Conservation (phyloP, 2,797 vertebrate genomes). For the Galaxias olidus region DNA sequence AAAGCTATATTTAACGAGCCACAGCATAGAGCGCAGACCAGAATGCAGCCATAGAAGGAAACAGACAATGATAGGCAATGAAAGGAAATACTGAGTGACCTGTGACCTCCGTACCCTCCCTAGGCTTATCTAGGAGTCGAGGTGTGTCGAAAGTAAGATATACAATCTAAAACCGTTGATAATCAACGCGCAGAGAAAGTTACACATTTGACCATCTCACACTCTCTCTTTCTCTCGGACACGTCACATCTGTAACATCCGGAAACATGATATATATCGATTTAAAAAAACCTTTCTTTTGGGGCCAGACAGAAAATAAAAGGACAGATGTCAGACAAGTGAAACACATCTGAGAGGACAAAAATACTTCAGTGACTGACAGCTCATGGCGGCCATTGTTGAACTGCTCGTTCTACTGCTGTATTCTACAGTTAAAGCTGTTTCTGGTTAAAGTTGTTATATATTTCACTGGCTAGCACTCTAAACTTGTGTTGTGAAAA, state of each 20-base stretch:
- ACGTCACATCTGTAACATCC: slow-evolving; percentile 49
- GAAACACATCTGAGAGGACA: slow-evolving; percentile 29
- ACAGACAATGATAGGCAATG: slow-evolving; percentile 36
- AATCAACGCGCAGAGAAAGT: too few species aligned
- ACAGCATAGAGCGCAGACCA: slow-evolving; percentile 44
- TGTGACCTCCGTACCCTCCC: slow-evolving; percentile 41
- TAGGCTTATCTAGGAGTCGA: slow-evolving; percentile 31
- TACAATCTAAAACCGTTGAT: slow-evolving; percentile 7
- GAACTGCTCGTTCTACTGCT: too few species aligned
- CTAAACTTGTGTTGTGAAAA: too few species aligned
- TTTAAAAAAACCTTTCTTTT: slow-evolving; percentile 36
- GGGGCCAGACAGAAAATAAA: slow-evolving; percentile 24
- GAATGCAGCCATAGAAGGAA: slow-evolving; percentile 42
- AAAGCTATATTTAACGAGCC: slow-evolving; percentile 58
- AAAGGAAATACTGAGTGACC: slow-evolving; percentile 30
- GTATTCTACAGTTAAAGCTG: too few species aligned
- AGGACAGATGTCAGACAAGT: too few species aligned
- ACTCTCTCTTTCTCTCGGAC: too few species aligned
- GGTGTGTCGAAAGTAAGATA: slow-evolving; percentile 43
- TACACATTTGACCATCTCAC: too few species aligned
- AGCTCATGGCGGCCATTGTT: too few species aligned
- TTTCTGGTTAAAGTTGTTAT: too few species aligned
- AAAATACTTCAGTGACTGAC: neutral
- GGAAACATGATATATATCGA: slow-evolving; percentile 51
- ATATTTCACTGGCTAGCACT: too few species aligned